Percentiles rank a stretch among this genome's conserved stretches.
Evolutionary conservation across 2,113 vertebrate species (phyloP).

Genomic region (Clarias batrachus): DNA sequence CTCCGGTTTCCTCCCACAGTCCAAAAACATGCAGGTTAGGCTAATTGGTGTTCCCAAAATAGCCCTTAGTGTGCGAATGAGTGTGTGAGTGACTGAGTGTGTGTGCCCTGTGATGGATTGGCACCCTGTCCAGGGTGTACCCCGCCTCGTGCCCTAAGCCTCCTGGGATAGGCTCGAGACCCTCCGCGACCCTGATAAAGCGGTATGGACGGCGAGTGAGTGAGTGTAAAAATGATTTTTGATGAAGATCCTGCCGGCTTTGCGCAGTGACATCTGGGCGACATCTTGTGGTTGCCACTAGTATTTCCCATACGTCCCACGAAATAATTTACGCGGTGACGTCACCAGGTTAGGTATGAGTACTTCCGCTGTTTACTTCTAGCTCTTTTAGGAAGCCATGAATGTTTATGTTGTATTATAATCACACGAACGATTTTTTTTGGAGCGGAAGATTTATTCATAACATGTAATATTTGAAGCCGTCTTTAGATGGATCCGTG

Average conservation of each 20-base stretch:
- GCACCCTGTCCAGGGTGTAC: too few relatives aligned
- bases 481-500: too few relatives aligned
- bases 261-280: not conserved
- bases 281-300: slow-evolving; percentile 12
- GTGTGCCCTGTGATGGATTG: too few relatives aligned
- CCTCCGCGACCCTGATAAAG: too few relatives aligned
- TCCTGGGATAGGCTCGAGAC: too few relatives aligned
- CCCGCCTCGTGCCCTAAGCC: too few relatives aligned
- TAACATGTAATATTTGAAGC: not conserved
- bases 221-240: not conserved
- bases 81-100: too few relatives aligned
- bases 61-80: too few relatives aligned
- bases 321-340: slow-evolving; percentile 34
- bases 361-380: slow-evolving; percentile 33
- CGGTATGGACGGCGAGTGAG: too few relatives aligned
- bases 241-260: not conserved
- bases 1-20: too few relatives aligned
- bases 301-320: not conserved
- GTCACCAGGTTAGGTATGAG: not conserved
- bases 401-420: not conserved
- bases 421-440: not conserved
- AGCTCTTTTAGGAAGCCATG: not conserved
- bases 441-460: not conserved
- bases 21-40: too few relatives aligned
- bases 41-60: too few relatives aligned